phyloP scores from a whole-genome alignment of 1,140 invertebrate genomes.

The Drosophila ambigua region DNA sequence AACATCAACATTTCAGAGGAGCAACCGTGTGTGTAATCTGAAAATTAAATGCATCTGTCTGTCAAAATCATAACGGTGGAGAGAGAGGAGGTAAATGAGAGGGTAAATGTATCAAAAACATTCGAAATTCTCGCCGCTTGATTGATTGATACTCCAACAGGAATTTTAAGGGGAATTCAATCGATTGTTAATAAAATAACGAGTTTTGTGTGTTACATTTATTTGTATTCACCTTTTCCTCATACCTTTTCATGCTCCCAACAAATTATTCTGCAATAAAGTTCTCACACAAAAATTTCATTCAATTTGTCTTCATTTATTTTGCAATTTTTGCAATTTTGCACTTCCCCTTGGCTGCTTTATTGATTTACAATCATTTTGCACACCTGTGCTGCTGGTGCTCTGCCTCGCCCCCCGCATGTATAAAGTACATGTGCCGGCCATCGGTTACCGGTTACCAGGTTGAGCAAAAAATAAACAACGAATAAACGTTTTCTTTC shows the following conservation, averaged over 20 bases:
- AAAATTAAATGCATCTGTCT: too few species aligned
- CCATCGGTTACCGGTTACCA: constrained; percentile 42
- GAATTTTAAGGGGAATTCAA: too few species aligned
- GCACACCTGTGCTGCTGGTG: constrained; percentile 61
- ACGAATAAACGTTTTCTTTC: constrained; percentile 34
- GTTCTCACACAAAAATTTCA: constrained; percentile 23
- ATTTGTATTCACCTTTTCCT: background rate
- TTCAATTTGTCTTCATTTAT: constrained; percentile 62
- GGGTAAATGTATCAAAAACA: too few species aligned
- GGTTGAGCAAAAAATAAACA: constrained; percentile 42
- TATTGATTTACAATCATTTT: constrained; percentile 66
- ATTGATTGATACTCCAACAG: too few species aligned
- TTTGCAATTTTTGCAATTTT: constrained; percentile 54
- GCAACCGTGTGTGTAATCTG: background rate
- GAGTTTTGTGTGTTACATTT: constrained; percentile 1
- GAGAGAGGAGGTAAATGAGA: too few species aligned
- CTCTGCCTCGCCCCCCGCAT: constrained; percentile 12
- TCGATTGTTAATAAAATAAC: too few species aligned
- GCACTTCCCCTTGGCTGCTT: constrained; percentile 42
- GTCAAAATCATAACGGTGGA: too few species aligned
- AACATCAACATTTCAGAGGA: background rate
- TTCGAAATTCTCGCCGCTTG: too few species aligned
- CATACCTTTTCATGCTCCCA: constrained; percentile 21
- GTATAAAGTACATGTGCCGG: background rate
- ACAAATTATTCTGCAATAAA: constrained; percentile 16